Base-by-base conservation (phyloP, 2,113 vertebrate species). In the Scomber scombrus region DNA sequence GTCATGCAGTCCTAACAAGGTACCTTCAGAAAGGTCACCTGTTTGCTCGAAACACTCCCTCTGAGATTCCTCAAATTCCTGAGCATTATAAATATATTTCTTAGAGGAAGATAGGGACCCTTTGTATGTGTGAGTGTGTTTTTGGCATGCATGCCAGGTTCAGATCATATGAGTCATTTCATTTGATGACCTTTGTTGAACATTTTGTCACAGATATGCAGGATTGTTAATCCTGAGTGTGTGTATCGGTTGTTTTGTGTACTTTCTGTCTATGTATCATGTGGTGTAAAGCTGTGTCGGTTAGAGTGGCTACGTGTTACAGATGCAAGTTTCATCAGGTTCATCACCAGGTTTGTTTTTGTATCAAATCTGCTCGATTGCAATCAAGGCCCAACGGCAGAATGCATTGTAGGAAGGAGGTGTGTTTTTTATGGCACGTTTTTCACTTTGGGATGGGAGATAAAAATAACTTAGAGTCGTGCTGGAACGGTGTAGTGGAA, bases 41-140 rank as follows among this genome's bases (percentile, higher is more conserved):
- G 84, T 78, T 85, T 50, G 43, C 72, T 64, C 26, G 10, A 71
- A 88, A 84, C 85, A 85, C 89, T 91, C 88, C 86, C 73, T 66
- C 43, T 67, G 58, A 88, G 82, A 94, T 93, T 91, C 90, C 65
- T 82, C 57, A 76, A 90, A 93, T 93, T 90, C 91, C 84, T 84
- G 47, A 81, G 43, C 71, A 73, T 78, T 61, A 67, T 78, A 55
- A 79, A 85, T 56, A 74, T 68, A 64, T 84, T 87, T 71, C 75
- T 82, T 49, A 66, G 73, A 82, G 71, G 82, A 85, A 81, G 77
- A 89, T 61, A 84, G 57, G 69, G 60, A 89, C 16, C 46, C 72
- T 86, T 85, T 85, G 87, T 92, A 66, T 75, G 52, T 5, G 68
- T 18, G 49, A 65, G 55, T 71, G 52, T 74, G 56, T 65, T 55